A percentile compares a stretch with the other conserved stretches of the same genome.
Evolutionary conservation across 2,888 invertebrate species (phyloP).

Genomic region (Anorthoa munda): DNA sequence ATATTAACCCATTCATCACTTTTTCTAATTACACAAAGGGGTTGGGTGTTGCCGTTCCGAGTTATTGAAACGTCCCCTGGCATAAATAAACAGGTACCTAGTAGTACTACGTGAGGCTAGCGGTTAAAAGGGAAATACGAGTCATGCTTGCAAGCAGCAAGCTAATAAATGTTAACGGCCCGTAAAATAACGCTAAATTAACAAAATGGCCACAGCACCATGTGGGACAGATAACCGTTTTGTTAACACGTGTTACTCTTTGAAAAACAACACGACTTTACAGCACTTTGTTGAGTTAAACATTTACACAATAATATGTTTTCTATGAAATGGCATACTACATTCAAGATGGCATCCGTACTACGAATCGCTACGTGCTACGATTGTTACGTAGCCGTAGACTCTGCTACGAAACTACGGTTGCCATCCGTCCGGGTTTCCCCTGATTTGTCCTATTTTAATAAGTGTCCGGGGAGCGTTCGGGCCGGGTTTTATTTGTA

Average conservation of each 20-base stretch:
- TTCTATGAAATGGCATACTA: neutral
- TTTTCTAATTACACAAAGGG: constrained; percentile 58
- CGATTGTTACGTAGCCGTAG: constrained; percentile 16
- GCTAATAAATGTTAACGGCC: constrained; percentile 48
- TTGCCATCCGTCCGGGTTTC: too few relatives aligned
- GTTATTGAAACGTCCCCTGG: constrained; percentile 52
- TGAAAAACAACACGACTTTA: neutral
- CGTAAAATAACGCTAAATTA: constrained; percentile 53
- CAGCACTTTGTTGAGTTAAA: neutral
- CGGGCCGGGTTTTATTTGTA: too few relatives aligned
- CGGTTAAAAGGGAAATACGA: constrained; percentile 37
- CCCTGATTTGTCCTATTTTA: too few relatives aligned
- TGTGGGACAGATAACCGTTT: constrained; percentile 26
- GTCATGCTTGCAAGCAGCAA: constrained; percentile 50
- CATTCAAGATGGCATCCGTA: neutral
- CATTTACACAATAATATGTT: neutral
- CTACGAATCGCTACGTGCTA: constrained; percentile 17
- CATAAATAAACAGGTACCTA: constrained; percentile 36
- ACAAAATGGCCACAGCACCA: constrained; percentile 41
- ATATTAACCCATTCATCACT: constrained; percentile 56
- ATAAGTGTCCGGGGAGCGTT: too few relatives aligned
- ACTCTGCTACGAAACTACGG: neutral
- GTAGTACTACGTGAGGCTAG: constrained; percentile 12
- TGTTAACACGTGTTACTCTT: constrained; percentile 20
- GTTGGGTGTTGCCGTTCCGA: constrained; percentile 41